Base-by-base conservation (phyloP, 2,113 vertebrate genomes). In the Austrofundulus limnaeus region DNA sequence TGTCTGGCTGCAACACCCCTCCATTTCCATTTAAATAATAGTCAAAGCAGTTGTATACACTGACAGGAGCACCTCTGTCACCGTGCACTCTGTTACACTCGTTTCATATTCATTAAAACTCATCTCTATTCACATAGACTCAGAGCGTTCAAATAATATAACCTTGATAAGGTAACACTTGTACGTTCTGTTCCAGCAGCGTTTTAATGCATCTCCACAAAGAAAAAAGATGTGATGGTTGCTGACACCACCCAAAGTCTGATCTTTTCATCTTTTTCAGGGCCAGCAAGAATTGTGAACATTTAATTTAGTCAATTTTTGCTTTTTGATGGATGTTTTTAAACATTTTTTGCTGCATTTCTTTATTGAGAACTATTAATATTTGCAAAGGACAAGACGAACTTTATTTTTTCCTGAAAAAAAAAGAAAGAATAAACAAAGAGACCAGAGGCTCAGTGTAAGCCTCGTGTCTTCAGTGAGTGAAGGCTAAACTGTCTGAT, bases 1-100 rank as follows among this genome's bases (percentile, higher is more conserved):
- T 55, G 74, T 45, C 70, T 61, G 48, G 72, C 75, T 74, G 78
- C 76, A 66, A 63, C 48, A 63, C 72, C 47, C 19, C 38, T 5
- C 42, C 42, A 75, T 87, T 86, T 76, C 56, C 72, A 81, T 87
- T 70, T 69, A 66, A 71, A 88, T 84, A 17, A 70, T 70, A 80
- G 70, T 61, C 55, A 55, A 12, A 61, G 48, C 63, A 43, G 66
- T 61, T 59, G 67, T 66, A 37, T 38, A 47, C 41, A 50, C 17
- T 39, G 54, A 58, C 54, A 45, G 28, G 16, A 42, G 15, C 21
- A 20, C 25, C 11, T 48, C 5, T 34, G 31, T 34, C 31, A 34
- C 31, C 31, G 31, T 34, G 31, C 9, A 0, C 28, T 28, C 28
- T 58, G 51, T 52, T 1, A 10, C 1, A 0, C 49, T 38, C 28